Percentiles rank a stretch among this genome's conserved stretches.
Conservation (phyloP, 2,113 vertebrate genomes). For the Esox niger region DNA sequence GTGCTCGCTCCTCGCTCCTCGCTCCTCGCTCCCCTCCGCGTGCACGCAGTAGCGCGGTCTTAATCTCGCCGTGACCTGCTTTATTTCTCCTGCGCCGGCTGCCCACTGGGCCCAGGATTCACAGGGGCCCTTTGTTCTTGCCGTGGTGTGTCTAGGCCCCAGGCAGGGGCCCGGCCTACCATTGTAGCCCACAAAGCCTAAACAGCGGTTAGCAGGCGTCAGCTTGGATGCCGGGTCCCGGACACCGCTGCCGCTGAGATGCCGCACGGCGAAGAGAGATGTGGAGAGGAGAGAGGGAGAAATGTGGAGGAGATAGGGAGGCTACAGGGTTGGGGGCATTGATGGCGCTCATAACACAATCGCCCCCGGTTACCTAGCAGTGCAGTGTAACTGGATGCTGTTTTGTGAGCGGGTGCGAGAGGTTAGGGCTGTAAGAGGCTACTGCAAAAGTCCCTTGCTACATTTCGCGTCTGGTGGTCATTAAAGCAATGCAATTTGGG, state of each 20-base stretch:
- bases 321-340: constrained; percentile 2
- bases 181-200: constrained; percentile 74
- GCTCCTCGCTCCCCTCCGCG: neutral
- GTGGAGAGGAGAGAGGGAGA: constrained; percentile 6
- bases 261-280: neutral
- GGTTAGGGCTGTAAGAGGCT: neutral
- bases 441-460: no score
- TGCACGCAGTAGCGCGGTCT: constrained; percentile 39
- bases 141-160: constrained; percentile 69
- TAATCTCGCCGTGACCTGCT: constrained; percentile 79
- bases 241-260: constrained; percentile 16
- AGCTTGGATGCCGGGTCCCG: constrained; percentile 64
- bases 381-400: neutral
- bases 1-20: neutral
- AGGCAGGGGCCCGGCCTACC: constrained; percentile 73
- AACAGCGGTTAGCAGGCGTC: constrained; percentile 68
- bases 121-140: constrained; percentile 44
- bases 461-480: no score
- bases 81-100: constrained; percentile 54
- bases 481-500: no score
- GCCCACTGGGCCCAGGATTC: constrained; percentile 59
- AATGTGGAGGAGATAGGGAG: neutral
- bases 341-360: constrained; percentile 1
- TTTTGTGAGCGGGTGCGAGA: neutral
- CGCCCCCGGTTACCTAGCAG: neutral